Evolutionary conservation across 2,113 vertebrate genomes (phyloP).

Genomic region (Colius striatus): DNA sequence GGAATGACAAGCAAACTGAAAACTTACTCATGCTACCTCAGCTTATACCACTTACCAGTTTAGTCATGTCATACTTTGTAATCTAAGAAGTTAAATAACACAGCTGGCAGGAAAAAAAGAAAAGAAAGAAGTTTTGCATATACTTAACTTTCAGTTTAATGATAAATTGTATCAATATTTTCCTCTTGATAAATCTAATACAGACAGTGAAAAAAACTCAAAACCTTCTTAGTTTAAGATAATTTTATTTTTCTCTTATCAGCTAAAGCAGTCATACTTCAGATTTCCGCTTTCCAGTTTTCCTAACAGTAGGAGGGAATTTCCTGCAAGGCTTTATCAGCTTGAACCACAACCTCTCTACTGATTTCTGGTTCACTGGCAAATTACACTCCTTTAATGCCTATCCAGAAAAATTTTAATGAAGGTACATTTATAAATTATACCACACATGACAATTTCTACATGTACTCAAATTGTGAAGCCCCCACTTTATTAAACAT

Average conservation of each 20-base stretch:
- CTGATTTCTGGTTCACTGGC: conserved; percentile 59
- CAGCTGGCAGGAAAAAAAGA: background rate
- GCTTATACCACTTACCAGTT: conserved; percentile 29
- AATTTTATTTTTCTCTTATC: conserved; percentile 71
- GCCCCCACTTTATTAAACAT: background rate
- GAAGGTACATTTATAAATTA: conserved; percentile 23
- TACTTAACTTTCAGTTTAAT: conserved; percentile 15
- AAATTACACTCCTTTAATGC: conserved; percentile 62
- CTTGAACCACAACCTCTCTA: conserved; percentile 74
- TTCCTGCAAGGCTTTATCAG: conserved; percentile 81
- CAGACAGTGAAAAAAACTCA: background rate
- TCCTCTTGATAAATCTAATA: conserved; percentile 26
- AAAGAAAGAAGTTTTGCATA: background rate
- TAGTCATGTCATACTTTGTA: background rate
- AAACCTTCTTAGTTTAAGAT: conserved; percentile 16
- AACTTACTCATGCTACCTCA: background rate
- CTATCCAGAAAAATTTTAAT: conserved; percentile 28
- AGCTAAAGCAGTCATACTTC: conserved; percentile 57
- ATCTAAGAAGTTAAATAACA: conserved; percentile 61
- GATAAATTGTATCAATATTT: conserved; percentile 48
- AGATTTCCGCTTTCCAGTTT: conserved; percentile 74
- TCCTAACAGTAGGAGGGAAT: conserved; percentile 76
- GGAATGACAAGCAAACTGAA: conserved; percentile 20
- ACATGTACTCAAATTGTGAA: background rate
- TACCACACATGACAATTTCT: background rate